A percentile compares a stretch with the other conserved stretches of the same genome.
phyloP scores from a whole-genome alignment of 2,113 vertebrate species.

The Bubalus kerabau region DNA sequence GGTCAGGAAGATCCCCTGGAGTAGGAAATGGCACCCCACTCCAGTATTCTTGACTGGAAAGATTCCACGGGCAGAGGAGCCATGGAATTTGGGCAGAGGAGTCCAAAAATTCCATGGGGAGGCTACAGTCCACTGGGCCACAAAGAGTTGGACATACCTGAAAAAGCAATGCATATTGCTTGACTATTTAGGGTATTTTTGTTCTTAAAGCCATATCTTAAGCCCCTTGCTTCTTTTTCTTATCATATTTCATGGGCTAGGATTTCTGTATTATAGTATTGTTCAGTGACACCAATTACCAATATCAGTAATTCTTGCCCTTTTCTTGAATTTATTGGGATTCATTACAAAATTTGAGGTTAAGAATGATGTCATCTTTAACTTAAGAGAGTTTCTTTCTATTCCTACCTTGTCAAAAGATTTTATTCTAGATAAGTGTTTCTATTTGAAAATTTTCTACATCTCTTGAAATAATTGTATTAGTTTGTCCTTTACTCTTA shows the following conservation, averaged over 20 bases:
- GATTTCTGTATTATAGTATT: background rate
- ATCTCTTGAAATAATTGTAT: background rate
- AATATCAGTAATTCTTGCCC: background rate
- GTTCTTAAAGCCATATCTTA: background rate
- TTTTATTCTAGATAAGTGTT: background rate
- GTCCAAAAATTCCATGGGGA: background rate
- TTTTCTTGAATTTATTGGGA: background rate
- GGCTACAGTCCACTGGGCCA: background rate
- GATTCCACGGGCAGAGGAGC: background rate
- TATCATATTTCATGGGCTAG: background rate
- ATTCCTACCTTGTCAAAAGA: background rate
- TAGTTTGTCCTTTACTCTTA: background rate
- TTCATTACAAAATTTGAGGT: background rate
- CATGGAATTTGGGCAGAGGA: background rate
- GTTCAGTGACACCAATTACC: background rate
- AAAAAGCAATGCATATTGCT: background rate
- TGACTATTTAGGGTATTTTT: background rate
- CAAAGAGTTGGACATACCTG: background rate
- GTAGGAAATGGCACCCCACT: background rate
- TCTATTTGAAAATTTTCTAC: background rate
- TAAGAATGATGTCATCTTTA: background rate
- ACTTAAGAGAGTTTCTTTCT: background rate
- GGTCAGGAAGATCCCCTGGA: background rate
- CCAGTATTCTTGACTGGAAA: background rate
- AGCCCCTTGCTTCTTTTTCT: background rate